Evolutionary conservation across 2,888 invertebrate genomes (phyloP), one percentile per base, ranked within the genome.

Genomic region (Drosophila kambysellisi): DNA sequence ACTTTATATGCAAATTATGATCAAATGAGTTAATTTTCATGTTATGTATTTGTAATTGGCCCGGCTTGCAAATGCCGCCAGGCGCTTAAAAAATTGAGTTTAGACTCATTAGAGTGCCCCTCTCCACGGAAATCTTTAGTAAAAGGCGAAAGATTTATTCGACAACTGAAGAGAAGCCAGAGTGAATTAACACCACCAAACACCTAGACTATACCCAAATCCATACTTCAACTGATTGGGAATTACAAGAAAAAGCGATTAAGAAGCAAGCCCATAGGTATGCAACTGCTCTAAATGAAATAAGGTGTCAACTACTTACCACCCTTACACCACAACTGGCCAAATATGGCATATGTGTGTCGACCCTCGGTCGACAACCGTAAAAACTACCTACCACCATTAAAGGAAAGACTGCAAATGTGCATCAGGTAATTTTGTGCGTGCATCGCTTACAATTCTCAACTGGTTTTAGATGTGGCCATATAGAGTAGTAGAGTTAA

Each of bases 91-190:
- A 57, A 57, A 33, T 57, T 57, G 1, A 32, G 15, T 57, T 33
- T 43, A 57, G 57, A 57, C 57, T 57, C 43, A 43, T 57, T 95
- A 94, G 94, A 94, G 94, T 95, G 95, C 94, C 94, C 95, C 95
- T 94, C 95, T 95, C 95, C 95, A 57, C 95, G 95, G 95, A 95
- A 95, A 95, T 95, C 95, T 95, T 95, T 95, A 95, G 95, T 95
- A 95, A 95, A 95, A 95, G 95, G 95, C 95, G 95, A 95, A 95
- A 95, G 95, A 95, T 95, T 95, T 95, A 94, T 95, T 91, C 95
- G 95, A 89, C 94, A 70, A 92, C 93, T 95, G 95, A 94, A 95
- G 94, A 94, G 94, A 95, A 94, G 94, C 95, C 95, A 94, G 94
- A 95, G 95, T 93, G 37, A 74, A 9, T 29, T 17, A 12, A 0